These are phyloP conservation scores for Globodera ellingtonae DNA, from an alignment of 1,140 invertebrate genomes.

Conservation along the genomic window DNA sequence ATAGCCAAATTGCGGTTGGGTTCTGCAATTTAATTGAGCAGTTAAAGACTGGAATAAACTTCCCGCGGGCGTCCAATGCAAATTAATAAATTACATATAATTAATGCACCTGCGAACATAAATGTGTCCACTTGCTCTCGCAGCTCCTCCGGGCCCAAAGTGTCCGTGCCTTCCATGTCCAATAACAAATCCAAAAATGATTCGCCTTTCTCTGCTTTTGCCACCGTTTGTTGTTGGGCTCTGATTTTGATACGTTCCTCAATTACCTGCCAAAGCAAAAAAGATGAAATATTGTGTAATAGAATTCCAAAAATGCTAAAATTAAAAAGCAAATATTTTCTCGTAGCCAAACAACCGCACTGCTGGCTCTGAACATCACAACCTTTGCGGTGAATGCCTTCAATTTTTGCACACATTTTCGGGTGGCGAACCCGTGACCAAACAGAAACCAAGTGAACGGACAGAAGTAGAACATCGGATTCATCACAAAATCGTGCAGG, in stretches of 20 bases:
- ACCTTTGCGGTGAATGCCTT: conserved; percentile 51
- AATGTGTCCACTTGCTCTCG: conserved; percentile 78
- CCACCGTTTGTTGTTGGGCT: neutral
- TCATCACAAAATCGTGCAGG: conserved; percentile 68
- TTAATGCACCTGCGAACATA: conserved; percentile 72
- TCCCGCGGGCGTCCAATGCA: conserved; percentile 7
- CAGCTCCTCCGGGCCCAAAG: conserved; percentile 69
- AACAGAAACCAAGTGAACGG: conserved; percentile 80
- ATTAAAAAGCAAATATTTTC: no score
- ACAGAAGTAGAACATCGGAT: conserved; percentile 79
- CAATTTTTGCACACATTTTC: conserved; percentile 73
- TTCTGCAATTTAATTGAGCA: neutral
- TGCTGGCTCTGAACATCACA: neutral
- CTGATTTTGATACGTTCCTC: conserved; percentile 5
- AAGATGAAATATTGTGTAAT: neutral
- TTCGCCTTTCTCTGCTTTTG: conserved; percentile 77
- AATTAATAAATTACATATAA: no score
- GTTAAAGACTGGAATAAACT: no score
- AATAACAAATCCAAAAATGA: conserved; percentile 89
- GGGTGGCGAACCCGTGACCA: conserved; percentile 76
- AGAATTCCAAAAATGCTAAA: no score
- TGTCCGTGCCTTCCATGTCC: conserved; percentile 72
- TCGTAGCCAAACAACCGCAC: no score
- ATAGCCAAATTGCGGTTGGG: no score
- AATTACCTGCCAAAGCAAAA: neutral